Conservation (phyloP, 2,797 vertebrate species). For the Emydoidea blandingii region DNA sequence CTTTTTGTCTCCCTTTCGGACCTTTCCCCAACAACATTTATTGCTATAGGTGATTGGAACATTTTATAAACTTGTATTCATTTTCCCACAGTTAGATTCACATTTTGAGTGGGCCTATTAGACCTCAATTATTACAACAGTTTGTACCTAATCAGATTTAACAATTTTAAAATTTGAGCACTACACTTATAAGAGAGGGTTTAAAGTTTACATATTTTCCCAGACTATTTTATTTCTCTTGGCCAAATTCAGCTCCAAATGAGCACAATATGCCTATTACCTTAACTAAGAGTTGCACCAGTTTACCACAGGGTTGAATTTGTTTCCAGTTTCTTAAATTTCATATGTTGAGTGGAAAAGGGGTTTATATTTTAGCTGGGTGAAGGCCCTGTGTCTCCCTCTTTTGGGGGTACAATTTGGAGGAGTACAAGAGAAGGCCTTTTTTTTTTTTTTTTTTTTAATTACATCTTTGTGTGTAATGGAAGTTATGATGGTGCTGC, state of each 20-base stretch:
- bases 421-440: too few relatives aligned
- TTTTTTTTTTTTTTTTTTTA: not conserved
- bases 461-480: not conserved
- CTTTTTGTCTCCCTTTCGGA: not conserved
- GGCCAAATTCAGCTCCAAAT: not conserved
- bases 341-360: not conserved
- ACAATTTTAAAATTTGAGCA: not conserved
- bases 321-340: not conserved
- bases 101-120: not conserved
- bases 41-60: not conserved
- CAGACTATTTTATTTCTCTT: not conserved
- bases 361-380: accelerated
- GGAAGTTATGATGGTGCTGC: not conserved
- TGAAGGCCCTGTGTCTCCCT: not conserved
- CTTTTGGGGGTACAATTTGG: not conserved
- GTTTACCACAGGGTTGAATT: not conserved
- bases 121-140: not conserved
- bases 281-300: not conserved
- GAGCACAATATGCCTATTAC: accelerated
- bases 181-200: not conserved
- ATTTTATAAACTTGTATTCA: not conserved
- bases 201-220: not conserved
- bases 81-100: not conserved
- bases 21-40: not conserved
- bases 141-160: not conserved